Conservation (phyloP, 2,113 vertebrate genomes). For the Callopanchax toddi region DNA sequence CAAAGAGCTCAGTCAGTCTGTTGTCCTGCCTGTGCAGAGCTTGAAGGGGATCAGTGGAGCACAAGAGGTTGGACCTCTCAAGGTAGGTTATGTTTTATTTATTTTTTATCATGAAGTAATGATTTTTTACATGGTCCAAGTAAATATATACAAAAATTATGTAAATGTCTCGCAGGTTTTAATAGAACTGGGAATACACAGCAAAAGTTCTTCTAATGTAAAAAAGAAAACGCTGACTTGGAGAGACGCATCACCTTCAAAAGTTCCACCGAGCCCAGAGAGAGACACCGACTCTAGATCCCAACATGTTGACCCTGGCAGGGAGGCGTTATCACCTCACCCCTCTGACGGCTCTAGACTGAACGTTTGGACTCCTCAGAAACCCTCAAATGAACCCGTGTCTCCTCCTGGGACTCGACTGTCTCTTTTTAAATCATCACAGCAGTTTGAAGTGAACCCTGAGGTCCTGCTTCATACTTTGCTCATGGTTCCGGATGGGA, state of each 20-base stretch:
- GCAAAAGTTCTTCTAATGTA: conserved; percentile 66
- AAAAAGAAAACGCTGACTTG: conserved; percentile 43
- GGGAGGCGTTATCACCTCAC: conserved; percentile 16
- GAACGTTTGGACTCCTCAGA: conserved; percentile 11
- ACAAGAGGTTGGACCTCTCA: conserved; percentile 82
- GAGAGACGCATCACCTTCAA: conserved; percentile 20
- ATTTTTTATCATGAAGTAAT: background rate
- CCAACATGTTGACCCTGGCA: conserved; percentile 1
- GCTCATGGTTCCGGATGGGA: conserved; percentile 91
- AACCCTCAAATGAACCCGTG: background rate
- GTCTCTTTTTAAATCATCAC: conserved; percentile 10
- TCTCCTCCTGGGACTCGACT: background rate
- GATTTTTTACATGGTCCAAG: background rate
- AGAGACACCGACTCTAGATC: conserved; percentile 15
- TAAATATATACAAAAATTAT: background rate
- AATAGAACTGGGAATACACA: conserved; percentile 81
- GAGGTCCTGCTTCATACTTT: conserved; percentile 85
- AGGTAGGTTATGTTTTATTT: conserved; percentile 75
- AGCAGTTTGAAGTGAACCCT: conserved; percentile 52
- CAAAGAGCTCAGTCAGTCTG: conserved; percentile 74
- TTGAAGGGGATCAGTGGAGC: conserved; percentile 63
- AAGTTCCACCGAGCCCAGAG: conserved; percentile 25
- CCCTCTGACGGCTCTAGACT: conserved; percentile 18
- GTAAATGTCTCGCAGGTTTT: conserved; percentile 78
- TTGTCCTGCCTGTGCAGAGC: conserved; percentile 78